Evolutionary conservation across 2,888 invertebrate genomes (phyloP).

Genomic region (Aphrophora alni): DNA sequence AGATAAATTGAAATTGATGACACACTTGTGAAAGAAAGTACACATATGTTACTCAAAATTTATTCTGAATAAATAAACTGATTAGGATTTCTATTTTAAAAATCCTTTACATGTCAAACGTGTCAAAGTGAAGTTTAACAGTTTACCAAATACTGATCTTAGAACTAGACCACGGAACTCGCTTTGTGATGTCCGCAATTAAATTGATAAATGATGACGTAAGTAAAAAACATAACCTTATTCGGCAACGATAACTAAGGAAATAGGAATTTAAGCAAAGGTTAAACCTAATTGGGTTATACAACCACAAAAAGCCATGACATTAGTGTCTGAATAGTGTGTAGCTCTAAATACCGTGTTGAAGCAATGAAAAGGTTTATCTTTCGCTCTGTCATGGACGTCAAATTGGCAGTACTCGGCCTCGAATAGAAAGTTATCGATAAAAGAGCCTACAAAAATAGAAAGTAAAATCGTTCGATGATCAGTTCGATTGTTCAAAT

Average conservation of each 20-base stretch:
- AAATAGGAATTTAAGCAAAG: conserved; percentile 28
- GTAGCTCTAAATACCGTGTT: background rate
- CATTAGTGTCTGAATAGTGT: background rate
- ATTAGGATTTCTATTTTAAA: no score
- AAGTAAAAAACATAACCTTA: background rate
- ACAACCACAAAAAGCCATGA: background rate
- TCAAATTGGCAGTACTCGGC: conserved; percentile 19
- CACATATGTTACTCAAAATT: no score
- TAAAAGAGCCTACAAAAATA: conserved; percentile 33
- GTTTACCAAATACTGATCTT: no score
- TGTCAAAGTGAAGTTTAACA: no score
- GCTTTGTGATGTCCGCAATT: background rate
- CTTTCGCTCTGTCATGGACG: background rate
- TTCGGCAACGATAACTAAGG: background rate
- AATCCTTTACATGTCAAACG: no score
- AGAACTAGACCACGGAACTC: background rate
- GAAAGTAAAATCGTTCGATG: conserved; percentile 38
- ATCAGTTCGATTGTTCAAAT: conserved; percentile 33
- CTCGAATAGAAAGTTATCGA: conserved; percentile 31
- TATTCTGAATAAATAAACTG: no score
- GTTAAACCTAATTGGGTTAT: conserved; percentile 29
- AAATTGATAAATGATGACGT: background rate
- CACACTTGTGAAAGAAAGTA: no score
- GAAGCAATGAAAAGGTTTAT: background rate
- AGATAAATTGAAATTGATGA: no score